Percentiles rank a stretch among this genome's conserved stretches.
Evolutionary conservation across 2,888 invertebrate species (phyloP).

Genomic region (Gerris lacustris): DNA sequence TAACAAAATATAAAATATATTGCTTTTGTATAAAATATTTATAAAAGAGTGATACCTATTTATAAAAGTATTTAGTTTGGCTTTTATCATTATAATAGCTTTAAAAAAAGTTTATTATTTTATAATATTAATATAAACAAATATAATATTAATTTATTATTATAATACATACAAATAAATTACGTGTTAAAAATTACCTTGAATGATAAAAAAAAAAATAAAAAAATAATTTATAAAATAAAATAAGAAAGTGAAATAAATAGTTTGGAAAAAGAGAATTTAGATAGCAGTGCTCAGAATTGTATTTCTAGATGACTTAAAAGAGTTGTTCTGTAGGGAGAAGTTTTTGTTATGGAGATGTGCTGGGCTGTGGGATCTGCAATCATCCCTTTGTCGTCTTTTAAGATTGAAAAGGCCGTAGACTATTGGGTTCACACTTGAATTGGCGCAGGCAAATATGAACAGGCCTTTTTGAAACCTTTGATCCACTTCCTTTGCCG

Average conservation of each 20-base stretch:
- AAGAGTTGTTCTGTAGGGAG: not conserved
- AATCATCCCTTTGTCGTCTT: constrained; percentile 31
- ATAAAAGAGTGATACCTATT: no score
- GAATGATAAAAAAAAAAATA: no score
- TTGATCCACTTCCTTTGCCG: constrained; percentile 56
- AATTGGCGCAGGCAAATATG: constrained; percentile 90
- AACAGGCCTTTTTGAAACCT: constrained; percentile 75
- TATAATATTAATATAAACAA: no score
- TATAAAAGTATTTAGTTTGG: no score
- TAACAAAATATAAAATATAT: no score
- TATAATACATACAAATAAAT: no score
- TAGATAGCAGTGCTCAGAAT: not conserved
- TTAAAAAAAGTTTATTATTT: no score
- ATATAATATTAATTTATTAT: no score
- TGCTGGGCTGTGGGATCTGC: constrained; percentile 24
- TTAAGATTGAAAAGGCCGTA: constrained; percentile 80
- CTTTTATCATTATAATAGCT: no score
- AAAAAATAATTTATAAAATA: not conserved
- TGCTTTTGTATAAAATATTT: no score
- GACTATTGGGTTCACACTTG: constrained; percentile 91
- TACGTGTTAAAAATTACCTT: no score
- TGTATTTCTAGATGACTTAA: constrained; percentile 7
- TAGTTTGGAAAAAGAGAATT: not conserved
- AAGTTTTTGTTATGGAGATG: constrained; percentile 1
- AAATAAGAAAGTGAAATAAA: not conserved